Base-by-base conservation (phyloP, 2,797 vertebrate genomes). In the Microchirus variegatus region DNA sequence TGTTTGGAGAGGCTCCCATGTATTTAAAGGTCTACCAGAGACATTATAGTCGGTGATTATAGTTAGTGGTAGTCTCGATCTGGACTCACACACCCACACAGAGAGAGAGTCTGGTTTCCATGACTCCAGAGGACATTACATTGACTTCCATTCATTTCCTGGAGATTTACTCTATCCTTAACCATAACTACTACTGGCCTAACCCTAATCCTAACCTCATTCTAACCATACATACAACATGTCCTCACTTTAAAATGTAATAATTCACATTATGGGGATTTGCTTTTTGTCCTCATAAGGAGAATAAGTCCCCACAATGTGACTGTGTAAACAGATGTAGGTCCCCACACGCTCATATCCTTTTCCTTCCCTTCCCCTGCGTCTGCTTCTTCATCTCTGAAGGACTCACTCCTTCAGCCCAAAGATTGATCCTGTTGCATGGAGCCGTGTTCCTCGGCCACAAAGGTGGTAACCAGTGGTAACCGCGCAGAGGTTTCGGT, bases 1-100 rank as follows among this genome's bases (percentile, higher is more conserved):
- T 12, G 7, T 75, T 77, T 67, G 63, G 74, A 83, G 63, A 77
- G 17, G 45, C 56, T 71, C 40, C 78, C 79, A 31, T 90, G 43
- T 87, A 81, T 81, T 90, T 89, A 83, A 87, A 69, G 89, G 79
- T 59, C 82, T 59, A 75, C 85, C 84, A 81, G 63, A 81, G 80
- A 67, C 42, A 71, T 85, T 86, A 77, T 44, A 72, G 69, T 49
- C 55, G 58, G 61, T 63, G 63, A 6, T 31, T 31, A 31, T 31
- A 31, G 59, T 50, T 55, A 49, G 59, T 38, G 22, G 80, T 82
- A 72, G 63, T 73, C 59, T 80, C 37, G n/a, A 63, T 67, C 65
- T 53, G 51, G 7, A n/a, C 18, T 67, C 22, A 46, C 48, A 44
- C 47, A 50, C 14, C 15, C 51, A 52, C 22, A 31, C 15, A 16